phyloP scores from a whole-genome alignment of 2,113 vertebrate genomes.

The Smithornis capensis region DNA sequence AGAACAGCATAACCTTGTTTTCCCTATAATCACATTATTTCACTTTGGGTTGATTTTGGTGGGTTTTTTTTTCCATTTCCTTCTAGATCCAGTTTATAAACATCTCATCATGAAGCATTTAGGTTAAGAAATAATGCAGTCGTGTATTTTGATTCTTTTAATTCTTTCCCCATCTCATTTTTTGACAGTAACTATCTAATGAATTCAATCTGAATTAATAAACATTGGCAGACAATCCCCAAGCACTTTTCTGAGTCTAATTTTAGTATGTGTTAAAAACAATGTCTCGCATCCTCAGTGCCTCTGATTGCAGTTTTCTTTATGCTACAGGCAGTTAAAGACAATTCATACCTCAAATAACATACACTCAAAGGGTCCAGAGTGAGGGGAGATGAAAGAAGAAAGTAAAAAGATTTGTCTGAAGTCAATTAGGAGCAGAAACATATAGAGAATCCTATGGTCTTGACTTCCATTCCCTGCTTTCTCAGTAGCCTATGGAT shows the following conservation, averaged over 20 bases:
- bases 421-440: neutral
- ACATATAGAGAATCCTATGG: neutral
- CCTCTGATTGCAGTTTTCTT: neutral
- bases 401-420: neutral
- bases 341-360: constrained; percentile 21
- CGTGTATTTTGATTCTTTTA: neutral
- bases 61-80: neutral
- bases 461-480: neutral
- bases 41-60: neutral
- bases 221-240: constrained; percentile 43
- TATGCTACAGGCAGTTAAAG: neutral
- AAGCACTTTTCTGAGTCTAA: constrained; percentile 28
- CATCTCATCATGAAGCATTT: neutral
- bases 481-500: neutral
- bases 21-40: neutral
- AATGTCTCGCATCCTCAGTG: neutral
- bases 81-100: neutral
- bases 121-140: neutral
- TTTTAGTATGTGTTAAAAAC: constrained; percentile 43
- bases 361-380: neutral
- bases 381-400: neutral
- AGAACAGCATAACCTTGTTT: neutral
- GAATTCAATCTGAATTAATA: constrained; percentile 41
- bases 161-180: neutral
- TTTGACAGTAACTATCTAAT: constrained; percentile 21